phyloP scores from a whole-genome alignment of 2,888 invertebrate genomes.

The Hymenopus coronatus region DNA sequence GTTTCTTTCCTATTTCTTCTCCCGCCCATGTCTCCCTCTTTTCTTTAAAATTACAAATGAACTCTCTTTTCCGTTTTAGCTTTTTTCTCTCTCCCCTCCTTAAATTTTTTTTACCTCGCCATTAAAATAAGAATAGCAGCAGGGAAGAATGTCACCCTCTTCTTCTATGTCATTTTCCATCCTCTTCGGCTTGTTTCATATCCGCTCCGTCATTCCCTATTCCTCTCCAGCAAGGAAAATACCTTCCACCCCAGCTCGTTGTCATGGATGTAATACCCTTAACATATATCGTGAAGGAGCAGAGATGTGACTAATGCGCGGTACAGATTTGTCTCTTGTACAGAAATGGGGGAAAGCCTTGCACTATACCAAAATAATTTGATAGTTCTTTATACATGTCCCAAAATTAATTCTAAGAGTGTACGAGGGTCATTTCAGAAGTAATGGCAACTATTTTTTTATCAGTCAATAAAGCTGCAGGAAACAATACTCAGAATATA shows the following conservation, averaged over 20 bases:
- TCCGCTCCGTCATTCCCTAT: not conserved
- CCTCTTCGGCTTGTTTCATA: slow-evolving; percentile 3
- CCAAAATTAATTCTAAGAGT: too few relatives aligned
- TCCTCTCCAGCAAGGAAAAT: not conserved
- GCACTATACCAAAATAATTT: too few relatives aligned
- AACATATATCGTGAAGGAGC: not conserved
- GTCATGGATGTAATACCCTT: not conserved
- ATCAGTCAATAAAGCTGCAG: too few relatives aligned
- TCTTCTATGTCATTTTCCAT: not conserved
- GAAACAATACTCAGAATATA: too few relatives aligned
- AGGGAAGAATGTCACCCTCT: not conserved
- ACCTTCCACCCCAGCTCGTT: not conserved
- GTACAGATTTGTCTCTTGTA: not conserved
- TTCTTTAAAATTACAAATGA: slow-evolving; percentile 22
- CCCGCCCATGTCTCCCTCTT: not conserved
- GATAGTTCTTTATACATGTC: too few relatives aligned
- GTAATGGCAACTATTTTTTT: too few relatives aligned
- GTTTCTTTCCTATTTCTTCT: slow-evolving; percentile 6
- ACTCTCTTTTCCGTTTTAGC: slow-evolving; percentile 20
- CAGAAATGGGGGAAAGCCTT: too few relatives aligned
- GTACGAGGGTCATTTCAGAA: too few relatives aligned
- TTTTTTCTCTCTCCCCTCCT: not conserved
- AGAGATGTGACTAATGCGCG: not conserved
- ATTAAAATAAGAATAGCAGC: slow-evolving; percentile 14
- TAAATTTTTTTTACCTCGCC: not conserved